Percentiles rank a stretch among this genome's conserved stretches.
Conservation (phyloP, 1,140 invertebrate species). For the Sitobion miscanthi region DNA sequence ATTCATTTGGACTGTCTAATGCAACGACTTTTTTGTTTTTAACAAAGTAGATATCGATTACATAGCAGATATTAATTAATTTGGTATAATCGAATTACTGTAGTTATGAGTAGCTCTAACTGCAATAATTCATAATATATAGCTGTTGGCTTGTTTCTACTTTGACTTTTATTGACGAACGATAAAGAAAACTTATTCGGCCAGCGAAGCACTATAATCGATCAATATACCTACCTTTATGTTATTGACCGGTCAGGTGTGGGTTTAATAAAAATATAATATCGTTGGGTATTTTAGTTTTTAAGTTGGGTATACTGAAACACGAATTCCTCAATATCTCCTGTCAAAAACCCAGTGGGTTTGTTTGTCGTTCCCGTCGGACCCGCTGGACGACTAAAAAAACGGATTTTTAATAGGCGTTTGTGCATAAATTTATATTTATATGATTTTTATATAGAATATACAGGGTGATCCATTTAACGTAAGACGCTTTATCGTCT, state of each 20-base stretch:
- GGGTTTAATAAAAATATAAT: not conserved
- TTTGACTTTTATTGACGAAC: not conserved
- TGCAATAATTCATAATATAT: not conserved
- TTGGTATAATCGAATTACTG: not conserved
- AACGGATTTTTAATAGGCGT: not conserved
- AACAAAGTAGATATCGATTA: not conserved
- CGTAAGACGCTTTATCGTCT: no score
- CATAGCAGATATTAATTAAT: not conserved
- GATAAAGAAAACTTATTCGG: not conserved
- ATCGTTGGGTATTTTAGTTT: not conserved
- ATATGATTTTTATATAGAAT: no score
- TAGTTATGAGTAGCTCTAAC: not conserved
- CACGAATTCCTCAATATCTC: not conserved
- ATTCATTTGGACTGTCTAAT: not conserved
- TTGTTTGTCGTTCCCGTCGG: not conserved
- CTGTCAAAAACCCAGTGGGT: not conserved
- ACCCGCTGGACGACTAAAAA: not conserved
- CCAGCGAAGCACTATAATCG: not conserved
- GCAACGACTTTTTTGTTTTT: not conserved
- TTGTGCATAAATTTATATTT: not conserved
- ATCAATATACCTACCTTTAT: not conserved
- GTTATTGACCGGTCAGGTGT: not conserved
- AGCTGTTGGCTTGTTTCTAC: not conserved
- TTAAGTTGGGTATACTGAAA: not conserved
- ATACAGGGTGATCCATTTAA: no score